phyloP scores from a whole-genome alignment of 2,888 invertebrate genomes.

The Chorisops tibialis region DNA sequence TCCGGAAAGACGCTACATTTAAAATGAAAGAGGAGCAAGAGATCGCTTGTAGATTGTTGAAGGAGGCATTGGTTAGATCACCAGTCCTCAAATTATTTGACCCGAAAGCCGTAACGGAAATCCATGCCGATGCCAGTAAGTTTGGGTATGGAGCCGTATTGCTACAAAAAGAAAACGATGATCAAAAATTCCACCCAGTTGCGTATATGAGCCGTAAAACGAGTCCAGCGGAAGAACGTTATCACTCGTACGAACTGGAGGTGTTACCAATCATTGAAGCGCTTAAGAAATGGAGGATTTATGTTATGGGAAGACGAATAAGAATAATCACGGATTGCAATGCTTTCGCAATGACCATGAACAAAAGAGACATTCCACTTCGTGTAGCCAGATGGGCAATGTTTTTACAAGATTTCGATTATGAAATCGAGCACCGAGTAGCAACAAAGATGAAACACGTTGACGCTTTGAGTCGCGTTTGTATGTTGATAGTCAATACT shows the following conservation, averaged over 20 bases:
- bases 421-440: too few relatives aligned
- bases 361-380: too few relatives aligned
- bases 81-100: constrained; percentile 27
- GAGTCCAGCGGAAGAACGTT: constrained; percentile 30
- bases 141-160: constrained; percentile 34
- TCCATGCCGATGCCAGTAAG: constrained; percentile 31
- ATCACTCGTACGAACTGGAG: constrained; percentile 36
- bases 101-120: constrained; percentile 18
- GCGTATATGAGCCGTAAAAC: constrained; percentile 36
- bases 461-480: too few relatives aligned
- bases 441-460: too few relatives aligned
- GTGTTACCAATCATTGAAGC: too few relatives aligned
- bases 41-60: constrained; percentile 11
- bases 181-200: constrained; percentile 32
- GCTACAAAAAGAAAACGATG: constrained; percentile 33
- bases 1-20: constrained; percentile 15
- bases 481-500: too few relatives aligned
- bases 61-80: neutral
- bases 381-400: too few relatives aligned
- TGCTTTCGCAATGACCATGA: too few relatives aligned
- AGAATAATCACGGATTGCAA: too few relatives aligned
- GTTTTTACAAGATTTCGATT: too few relatives aligned
- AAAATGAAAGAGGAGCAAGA: constrained; percentile 38
- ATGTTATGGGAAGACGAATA: too few relatives aligned
- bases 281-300: too few relatives aligned